Evolutionary conservation across 2,113 vertebrate genomes (phyloP).

Genomic region (Phaethon lepturus): DNA sequence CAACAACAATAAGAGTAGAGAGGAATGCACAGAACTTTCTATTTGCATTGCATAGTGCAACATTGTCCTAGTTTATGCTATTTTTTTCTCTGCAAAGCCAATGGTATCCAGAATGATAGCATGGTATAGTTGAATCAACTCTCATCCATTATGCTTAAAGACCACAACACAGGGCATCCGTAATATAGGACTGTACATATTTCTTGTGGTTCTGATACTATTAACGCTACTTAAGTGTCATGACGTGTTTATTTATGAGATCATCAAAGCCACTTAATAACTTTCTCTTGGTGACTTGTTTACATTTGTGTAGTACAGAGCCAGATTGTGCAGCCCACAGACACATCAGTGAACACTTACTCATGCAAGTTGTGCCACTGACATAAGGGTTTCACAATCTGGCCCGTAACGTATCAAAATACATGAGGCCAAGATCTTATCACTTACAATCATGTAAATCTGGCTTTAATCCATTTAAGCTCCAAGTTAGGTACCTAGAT

Average conservation of each 20-base stretch:
- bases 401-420: slow-evolving; percentile 44
- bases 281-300: slow-evolving; percentile 57
- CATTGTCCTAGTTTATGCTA: slow-evolving; percentile 3
- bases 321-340: slow-evolving; percentile 50
- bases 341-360: not conserved
- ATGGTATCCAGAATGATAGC: not conserved
- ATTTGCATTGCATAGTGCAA: not conserved
- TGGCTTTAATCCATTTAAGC: slow-evolving; percentile 45
- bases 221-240: slow-evolving; percentile 62
- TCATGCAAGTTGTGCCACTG: slow-evolving; percentile 36
- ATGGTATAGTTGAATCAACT: slow-evolving; percentile 30
- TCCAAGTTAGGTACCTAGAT: slow-evolving; percentile 25
- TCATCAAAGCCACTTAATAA: slow-evolving; percentile 65
- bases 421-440: slow-evolving; percentile 45
- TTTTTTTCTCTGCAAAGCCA: slow-evolving; percentile 41
- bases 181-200: slow-evolving; percentile 31
- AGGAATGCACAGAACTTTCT: not conserved
- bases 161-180: slow-evolving; percentile 24
- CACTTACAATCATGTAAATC: slow-evolving; percentile 46
- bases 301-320: slow-evolving; percentile 28
- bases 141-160: slow-evolving; percentile 47
- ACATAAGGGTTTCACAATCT: slow-evolving; percentile 47
- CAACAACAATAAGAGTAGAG: not conserved
- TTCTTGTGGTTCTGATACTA: slow-evolving; percentile 57
- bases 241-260: slow-evolving; percentile 66